phyloP scores from a whole-genome alignment of 2,113 vertebrate genomes.

The Silurus glanis region DNA sequence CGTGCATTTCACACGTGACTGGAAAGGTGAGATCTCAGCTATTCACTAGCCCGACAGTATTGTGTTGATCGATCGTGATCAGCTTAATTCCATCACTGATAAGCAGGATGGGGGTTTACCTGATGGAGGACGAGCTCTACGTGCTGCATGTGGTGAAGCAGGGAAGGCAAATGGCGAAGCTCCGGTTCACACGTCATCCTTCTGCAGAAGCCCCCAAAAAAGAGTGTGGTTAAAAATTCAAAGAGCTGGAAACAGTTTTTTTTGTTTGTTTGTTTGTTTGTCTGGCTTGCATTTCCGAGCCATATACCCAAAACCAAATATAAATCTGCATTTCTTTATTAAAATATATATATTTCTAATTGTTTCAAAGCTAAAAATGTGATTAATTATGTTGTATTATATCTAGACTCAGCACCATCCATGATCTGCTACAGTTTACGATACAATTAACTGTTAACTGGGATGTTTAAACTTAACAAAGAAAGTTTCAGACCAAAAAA shows the following conservation, averaged over 20 bases:
- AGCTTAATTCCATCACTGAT: not conserved
- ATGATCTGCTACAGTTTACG: not conserved
- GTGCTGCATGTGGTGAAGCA: not conserved
- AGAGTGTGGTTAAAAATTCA: not conserved
- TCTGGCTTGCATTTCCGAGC: no score
- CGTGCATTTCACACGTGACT: not conserved
- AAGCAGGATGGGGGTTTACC: not conserved
- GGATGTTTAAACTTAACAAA: not conserved
- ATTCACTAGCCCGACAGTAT: not conserved
- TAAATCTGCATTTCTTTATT: not conserved
- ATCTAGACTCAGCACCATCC: not conserved
- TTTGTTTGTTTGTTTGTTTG: no score
- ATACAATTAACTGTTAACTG: not conserved
- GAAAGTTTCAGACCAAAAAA: not conserved
- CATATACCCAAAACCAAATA: not conserved
- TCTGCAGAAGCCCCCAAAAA: not conserved
- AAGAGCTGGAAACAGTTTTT: no score
- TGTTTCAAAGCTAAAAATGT: not conserved
- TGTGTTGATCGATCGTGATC: not conserved
- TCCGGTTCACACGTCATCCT: not conserved
- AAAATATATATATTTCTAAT: not conserved
- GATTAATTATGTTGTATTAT: not conserved
- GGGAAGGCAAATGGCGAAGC: not conserved
- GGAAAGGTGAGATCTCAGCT: not conserved
- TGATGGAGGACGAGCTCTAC: not conserved